These are phyloP conservation scores for Hippocampus barbouri DNA, from an alignment of 2,113 vertebrate species.

Conservation along the genomic window DNA sequence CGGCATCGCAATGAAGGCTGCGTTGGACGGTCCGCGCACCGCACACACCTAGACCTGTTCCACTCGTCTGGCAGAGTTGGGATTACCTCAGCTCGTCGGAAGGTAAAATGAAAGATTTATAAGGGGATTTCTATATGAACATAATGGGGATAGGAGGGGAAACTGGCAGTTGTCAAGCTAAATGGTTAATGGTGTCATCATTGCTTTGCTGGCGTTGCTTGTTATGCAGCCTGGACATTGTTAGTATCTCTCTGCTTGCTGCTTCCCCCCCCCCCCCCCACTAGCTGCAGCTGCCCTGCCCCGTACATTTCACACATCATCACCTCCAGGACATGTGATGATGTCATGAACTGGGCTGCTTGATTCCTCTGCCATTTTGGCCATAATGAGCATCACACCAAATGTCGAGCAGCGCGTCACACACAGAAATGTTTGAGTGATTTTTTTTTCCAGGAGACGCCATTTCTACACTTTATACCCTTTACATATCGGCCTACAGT, in stretches of 20 bases:
- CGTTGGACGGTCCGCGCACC: background rate
- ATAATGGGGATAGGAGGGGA: background rate
- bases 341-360: slow-evolving; percentile 38
- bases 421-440: slow-evolving; percentile 4
- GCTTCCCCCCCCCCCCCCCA: background rate
- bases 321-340: slow-evolving; percentile 43
- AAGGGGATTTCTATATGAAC: background rate
- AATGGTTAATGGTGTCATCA: background rate
- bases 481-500: no score
- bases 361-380: slow-evolving; percentile 10
- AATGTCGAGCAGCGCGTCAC: slow-evolving; percentile 11
- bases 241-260: slow-evolving; percentile 16
- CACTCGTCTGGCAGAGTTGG: slow-evolving; percentile 27
- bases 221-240: slow-evolving; percentile 21
- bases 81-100: background rate
- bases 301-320: slow-evolving; percentile 56
- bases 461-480: background rate
- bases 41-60: slow-evolving; percentile 56
- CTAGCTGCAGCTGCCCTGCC: slow-evolving; percentile 45
- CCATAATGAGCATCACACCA: slow-evolving; percentile 11
- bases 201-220: background rate
- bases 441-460: background rate
- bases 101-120: slow-evolving; percentile 4
- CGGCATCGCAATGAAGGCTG: slow-evolving; percentile 4
- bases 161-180: background rate